Base-by-base conservation (phyloP, 2,113 vertebrate genomes). In the Emberiza fucata region DNA sequence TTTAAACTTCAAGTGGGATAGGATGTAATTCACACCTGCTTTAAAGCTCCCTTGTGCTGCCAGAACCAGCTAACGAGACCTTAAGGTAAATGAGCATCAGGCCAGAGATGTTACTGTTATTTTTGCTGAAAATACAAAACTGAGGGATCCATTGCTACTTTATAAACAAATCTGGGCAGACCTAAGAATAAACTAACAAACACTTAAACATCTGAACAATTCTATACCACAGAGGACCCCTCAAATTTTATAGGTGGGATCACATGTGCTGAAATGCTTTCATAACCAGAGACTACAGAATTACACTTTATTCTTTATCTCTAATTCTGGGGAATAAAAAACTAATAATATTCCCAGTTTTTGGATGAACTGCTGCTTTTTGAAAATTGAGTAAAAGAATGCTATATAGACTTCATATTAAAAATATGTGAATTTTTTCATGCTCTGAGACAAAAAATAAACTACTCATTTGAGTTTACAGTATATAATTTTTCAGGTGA, bases 1-100 rank as follows among this genome's bases (percentile, higher is more conserved):
- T 95, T 97, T 94, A 93, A 96, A 90, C 88, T 86, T 96, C 80
- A 94, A 93, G 92, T 93, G 83, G 90, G 95, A 88, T 95, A 88
- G 90, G 93, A 95, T 95, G 88, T 84, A 95, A 92, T 95, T 97
- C 90, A 96, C 92, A 94, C 92, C 90, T 93, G 71, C 53, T 94
- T 92, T 86, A 94, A 88, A 82, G 60, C 80, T 95, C 71, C 85
- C 76, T 88, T 80, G 86, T 21, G 60, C 90, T 81, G 64, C 76
- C 82, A 94, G 68, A 90, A 64, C 37, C 60, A 69, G 31, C 88
- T 90, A 78, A 86, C 80, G 68, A 45, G 72, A 91, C 51, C 44
- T 92, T 75, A 79, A 88, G 90, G 50, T 75, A 94, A 94, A 68
- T 24, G 80, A 95, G 69, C 80, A 84, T 88, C 56, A 39, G 56